Evolutionary conservation across 2,888 invertebrate species (phyloP).

Genomic region (Caenorhabditis sp.): DNA sequence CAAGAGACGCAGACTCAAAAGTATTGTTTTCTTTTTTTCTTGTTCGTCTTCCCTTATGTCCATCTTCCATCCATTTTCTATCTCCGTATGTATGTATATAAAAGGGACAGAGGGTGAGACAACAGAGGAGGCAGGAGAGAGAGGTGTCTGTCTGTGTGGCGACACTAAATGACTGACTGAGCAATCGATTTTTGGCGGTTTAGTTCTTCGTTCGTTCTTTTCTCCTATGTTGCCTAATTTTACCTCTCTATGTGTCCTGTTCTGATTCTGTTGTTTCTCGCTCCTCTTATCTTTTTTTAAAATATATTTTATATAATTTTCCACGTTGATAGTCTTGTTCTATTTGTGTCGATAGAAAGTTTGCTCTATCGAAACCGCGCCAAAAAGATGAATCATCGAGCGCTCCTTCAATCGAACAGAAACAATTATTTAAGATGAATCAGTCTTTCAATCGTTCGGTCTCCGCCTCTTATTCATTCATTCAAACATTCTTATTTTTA

Average conservation of each 20-base stretch:
- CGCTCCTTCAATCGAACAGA: not conserved
- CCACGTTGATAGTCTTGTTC: not conserved
- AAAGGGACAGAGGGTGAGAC: conserved; percentile 3
- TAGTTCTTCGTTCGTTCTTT: not conserved
- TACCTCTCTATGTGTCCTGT: no score
- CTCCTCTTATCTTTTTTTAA: not conserved
- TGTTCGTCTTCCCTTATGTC: conserved; percentile 16
- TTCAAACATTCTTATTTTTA: conserved; percentile 4
- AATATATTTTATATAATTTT: not conserved
- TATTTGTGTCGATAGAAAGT: not conserved
- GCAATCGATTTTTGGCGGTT: not conserved
- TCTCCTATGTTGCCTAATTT: not conserved
- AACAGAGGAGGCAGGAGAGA: conserved; percentile 10
- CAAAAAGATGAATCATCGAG: not conserved
- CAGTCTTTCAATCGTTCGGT: not conserved
- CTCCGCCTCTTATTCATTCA: conserved; percentile 9
- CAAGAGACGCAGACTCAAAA: not conserved
- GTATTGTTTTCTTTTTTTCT: not conserved
- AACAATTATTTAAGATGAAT: conserved; percentile 1
- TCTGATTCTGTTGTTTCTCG: not conserved
- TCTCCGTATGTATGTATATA: conserved; percentile 15
- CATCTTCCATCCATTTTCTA: conserved; percentile 25
- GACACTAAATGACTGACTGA: conserved; percentile 16
- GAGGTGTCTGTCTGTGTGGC: conserved; percentile 29
- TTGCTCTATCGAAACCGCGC: not conserved